Evolutionary conservation across 2,113 vertebrate genomes (phyloP).

Genomic region (Zingel zingel): DNA sequence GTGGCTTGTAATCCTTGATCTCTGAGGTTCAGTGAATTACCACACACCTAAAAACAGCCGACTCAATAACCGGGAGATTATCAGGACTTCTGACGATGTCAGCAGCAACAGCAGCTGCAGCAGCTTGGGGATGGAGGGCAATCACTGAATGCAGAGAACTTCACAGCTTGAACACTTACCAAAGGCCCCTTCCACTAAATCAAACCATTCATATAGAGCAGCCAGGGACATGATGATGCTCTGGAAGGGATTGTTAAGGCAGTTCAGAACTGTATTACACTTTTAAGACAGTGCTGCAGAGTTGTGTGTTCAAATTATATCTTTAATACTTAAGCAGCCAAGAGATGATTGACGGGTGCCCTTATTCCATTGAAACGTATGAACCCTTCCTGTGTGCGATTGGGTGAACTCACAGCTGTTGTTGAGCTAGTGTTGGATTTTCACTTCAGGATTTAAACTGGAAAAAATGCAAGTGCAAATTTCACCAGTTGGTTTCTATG

Average conservation of each 20-base stretch:
- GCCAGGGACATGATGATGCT: conserved; percentile 1
- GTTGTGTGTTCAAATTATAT: conserved; percentile 22
- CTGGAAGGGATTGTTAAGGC: conserved; percentile 7
- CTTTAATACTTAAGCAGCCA: conserved; percentile 39
- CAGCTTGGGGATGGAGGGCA: conserved; percentile 40
- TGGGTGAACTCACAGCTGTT: not conserved
- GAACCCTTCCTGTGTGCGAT: not conserved
- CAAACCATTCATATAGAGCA: conserved; percentile 20
- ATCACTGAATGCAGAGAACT: conserved; percentile 42
- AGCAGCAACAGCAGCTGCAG: conserved; percentile 67
- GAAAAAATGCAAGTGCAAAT: not conserved
- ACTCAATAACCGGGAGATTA: conserved; percentile 79
- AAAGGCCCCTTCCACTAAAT: conserved; percentile 44
- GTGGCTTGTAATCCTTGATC: conserved; percentile 78
- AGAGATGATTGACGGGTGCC: conserved; percentile 39
- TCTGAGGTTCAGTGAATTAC: conserved; percentile 74
- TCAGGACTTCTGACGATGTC: conserved; percentile 75
- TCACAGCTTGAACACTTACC: conserved; percentile 45
- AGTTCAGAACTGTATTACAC: conserved; percentile 14
- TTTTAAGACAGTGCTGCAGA: conserved; percentile 18
- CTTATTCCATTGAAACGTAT: conserved; percentile 19
- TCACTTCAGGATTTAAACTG: conserved; percentile 16
- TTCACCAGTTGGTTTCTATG: not conserved
- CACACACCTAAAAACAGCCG: conserved; percentile 74
- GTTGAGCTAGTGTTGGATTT: not conserved